Evolutionary conservation across 2,888 invertebrate species (phyloP).

Genomic region (Neoascia interrupta): DNA sequence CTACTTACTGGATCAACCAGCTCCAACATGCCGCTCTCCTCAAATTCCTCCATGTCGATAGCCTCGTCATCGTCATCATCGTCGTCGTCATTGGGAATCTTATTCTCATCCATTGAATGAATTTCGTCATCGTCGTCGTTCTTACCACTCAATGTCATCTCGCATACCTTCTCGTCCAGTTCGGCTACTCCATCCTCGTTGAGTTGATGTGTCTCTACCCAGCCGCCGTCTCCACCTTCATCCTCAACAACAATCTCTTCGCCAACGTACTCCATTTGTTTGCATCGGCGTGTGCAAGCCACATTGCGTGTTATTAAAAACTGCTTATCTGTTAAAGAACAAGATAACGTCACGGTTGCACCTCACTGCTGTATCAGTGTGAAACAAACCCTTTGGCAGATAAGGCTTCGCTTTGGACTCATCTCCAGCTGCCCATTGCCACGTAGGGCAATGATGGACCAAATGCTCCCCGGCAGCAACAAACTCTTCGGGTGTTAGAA

Average conservation of each 20-base stretch:
- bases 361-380: neutral
- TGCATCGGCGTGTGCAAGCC: slow-evolving; percentile 96
- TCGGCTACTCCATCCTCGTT: slow-evolving; percentile 83
- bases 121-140: slow-evolving; percentile 82
- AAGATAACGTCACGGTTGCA: too few relatives aligned
- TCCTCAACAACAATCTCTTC: slow-evolving; percentile 95
- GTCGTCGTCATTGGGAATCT: slow-evolving; percentile 81
- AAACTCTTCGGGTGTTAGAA: slow-evolving; percentile 99
- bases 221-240: slow-evolving; percentile 92
- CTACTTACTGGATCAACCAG: slow-evolving; percentile 89
- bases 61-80: slow-evolving; percentile 97
- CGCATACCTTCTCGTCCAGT: slow-evolving; percentile 85
- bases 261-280: slow-evolving; percentile 83
- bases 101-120: slow-evolving; percentile 77
- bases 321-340: slow-evolving; percentile 93
- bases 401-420: slow-evolving; percentile 93
- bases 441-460: slow-evolving; percentile 99
- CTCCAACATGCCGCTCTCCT: slow-evolving; percentile 96
- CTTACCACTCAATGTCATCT: slow-evolving; percentile 92
- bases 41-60: slow-evolving; percentile 98
- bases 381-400: slow-evolving; percentile 83
- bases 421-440: slow-evolving; percentile 98
- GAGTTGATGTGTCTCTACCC: slow-evolving; percentile 98
- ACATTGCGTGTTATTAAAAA: slow-evolving; percentile 98
- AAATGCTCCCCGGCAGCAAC: slow-evolving; percentile 99